Evolutionary conservation across 2,888 invertebrate species (phyloP), one percentile per base, ranked within the genome.

Genomic region (Ochropleura leucogaster): DNA sequence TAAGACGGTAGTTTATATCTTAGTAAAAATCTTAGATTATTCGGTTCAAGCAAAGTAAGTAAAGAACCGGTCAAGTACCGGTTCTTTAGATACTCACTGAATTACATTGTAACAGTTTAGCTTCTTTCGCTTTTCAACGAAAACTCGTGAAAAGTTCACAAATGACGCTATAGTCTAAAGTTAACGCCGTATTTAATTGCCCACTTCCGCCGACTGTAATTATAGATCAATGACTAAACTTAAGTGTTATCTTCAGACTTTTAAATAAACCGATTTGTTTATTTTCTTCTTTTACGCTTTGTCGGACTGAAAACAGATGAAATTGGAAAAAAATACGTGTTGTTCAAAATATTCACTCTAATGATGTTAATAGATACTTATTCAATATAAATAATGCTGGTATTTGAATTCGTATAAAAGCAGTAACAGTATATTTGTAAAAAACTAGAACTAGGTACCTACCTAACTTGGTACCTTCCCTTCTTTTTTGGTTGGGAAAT

Each of bases 181-280:
- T 80, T 66, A 71, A 60, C 73, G 66, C 53, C 10, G 80, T 55
- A 69, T 80, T 80, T 80, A 80, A 80, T 68, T 62, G 62, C 80
- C 55, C 44, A 80, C 66, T 80, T 80, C 80, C 77, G 77, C 53
- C 66, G 72, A 67, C 59, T 67, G 53, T 59, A 79, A 70, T 63
- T 69, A 70, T 79, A 80, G 72, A 77, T 77, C 77, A 80, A 69
- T 77, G 73, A 77, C 68, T 77, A 80, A 80, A 69, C 77, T 69
- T 77, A 80, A 80, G 73, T 77, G 77, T 73, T 80, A 80, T 72
- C 72, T 79, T 53, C 64, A 47, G 51, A 63, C 70, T 70, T 63
- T 69, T 67, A 69, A 79, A 75, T 53, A 77, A 55, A 79, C 57
- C 57, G 42, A 68, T 70, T 68, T 79, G 68, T 79, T 74, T 79